Evolutionary conservation across 1,140 invertebrate species (phyloP).

Genomic region (Leptoteleia sp.): DNA sequence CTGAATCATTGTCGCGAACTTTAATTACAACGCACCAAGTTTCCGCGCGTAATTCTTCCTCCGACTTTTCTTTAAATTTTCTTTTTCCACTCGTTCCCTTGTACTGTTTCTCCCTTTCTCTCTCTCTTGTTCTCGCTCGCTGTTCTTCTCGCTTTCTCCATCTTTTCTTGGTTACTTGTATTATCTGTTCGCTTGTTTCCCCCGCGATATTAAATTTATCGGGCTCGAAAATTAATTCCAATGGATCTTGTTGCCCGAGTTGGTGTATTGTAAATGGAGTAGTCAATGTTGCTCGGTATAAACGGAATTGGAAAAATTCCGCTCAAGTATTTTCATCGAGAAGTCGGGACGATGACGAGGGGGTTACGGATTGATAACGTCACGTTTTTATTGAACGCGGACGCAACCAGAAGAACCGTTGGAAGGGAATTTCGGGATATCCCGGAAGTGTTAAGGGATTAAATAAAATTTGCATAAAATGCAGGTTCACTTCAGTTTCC

Average conservation of each 20-base stretch:
- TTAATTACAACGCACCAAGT: constrained; percentile 35
- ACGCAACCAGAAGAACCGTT: constrained; percentile 3
- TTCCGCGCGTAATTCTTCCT: constrained; percentile 7
- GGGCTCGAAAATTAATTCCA: constrained; percentile 44
- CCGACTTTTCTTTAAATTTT: no score
- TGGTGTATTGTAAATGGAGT: constrained; percentile 27
- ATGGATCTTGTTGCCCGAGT: constrained; percentile 11
- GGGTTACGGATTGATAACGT: constrained; percentile 11
- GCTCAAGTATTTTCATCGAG: constrained; percentile 28
- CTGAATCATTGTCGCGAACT: constrained; percentile 24
- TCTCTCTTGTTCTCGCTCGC: not conserved
- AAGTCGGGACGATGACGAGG: not conserved
- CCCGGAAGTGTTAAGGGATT: constrained; percentile 13
- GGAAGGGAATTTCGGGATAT: constrained; percentile 13
- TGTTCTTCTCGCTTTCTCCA: no score
- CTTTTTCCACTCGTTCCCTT: no score
- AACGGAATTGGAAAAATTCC: constrained; percentile 41
- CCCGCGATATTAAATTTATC: constrained; percentile 52
- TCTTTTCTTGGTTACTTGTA: not conserved
- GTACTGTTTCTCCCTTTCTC: not conserved
- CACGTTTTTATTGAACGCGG: constrained; percentile 17
- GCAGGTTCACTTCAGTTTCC: constrained; percentile 32
- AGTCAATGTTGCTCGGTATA: constrained; percentile 19
- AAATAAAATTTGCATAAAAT: constrained; percentile 56
- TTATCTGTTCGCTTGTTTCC: constrained; percentile 22